Evolutionary conservation across 92 coral and sea anemone genomes (phyloP).

Genomic region (Palythoa grandiflora): DNA sequence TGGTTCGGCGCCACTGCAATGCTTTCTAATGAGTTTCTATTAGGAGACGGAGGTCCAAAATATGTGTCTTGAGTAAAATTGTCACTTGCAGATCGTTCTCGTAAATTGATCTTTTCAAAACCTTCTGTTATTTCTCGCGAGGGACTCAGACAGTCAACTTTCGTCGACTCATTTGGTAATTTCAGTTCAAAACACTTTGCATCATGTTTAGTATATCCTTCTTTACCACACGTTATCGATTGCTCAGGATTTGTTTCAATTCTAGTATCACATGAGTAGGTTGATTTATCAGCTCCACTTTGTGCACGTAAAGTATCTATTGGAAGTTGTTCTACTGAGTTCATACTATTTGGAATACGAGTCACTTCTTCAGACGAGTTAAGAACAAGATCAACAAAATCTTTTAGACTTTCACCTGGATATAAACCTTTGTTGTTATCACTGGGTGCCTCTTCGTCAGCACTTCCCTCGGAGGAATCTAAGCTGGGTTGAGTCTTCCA

Average conservation of each 20-base stretch:
- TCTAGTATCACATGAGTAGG: background rate
- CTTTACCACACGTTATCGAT: background rate
- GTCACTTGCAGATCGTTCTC: conserved; percentile 22
- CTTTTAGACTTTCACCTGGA: conserved; percentile 26
- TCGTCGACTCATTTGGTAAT: background rate
- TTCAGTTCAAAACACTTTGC: background rate
- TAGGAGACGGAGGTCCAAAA: conserved; percentile 40
- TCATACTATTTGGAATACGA: conserved; percentile 8
- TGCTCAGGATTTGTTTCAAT: background rate
- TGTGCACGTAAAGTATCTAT: background rate
- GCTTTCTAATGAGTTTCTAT: conserved; percentile 32
- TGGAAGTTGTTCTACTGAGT: background rate
- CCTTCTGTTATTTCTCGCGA: conserved; percentile 29
- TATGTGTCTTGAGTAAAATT: conserved; percentile 7
- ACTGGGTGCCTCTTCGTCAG: conserved; percentile 11
- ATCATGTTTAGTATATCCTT: background rate
- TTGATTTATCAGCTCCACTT: background rate
- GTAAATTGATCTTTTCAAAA: conserved; percentile 20
- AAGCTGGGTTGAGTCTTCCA: conserved; percentile 35
- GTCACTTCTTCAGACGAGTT: conserved; percentile 46
- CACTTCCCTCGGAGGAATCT: conserved; percentile 30
- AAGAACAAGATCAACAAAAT: conserved; percentile 52
- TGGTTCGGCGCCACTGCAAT: background rate
- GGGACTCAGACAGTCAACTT: conserved; percentile 27
- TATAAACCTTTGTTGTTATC: conserved; percentile 16